phyloP scores from a whole-genome alignment of 2,797 vertebrate species.

The Manis crassicaudata region DNA sequence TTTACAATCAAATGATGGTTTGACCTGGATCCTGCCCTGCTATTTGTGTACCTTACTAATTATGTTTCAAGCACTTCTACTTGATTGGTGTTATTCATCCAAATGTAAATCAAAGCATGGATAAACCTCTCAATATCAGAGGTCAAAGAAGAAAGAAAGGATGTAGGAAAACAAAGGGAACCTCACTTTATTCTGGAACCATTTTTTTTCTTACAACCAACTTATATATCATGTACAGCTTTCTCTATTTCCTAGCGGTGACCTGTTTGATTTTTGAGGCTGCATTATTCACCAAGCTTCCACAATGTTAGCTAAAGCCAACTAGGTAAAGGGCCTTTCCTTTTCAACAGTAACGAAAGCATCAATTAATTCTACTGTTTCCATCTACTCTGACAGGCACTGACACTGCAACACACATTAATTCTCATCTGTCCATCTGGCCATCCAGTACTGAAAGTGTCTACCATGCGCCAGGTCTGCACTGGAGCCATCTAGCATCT shows the following conservation, averaged over 20 bases:
- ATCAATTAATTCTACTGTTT: not conserved
- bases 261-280: not conserved
- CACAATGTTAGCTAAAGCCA: not conserved
- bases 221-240: not conserved
- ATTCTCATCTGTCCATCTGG: not conserved
- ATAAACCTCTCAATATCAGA: not conserved
- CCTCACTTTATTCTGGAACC: not conserved
- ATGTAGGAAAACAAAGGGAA: not conserved
- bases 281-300: not conserved
- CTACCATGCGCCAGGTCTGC: not conserved
- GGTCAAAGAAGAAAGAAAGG: not conserved
- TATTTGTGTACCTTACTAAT: not conserved
- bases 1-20: constrained; percentile 19
- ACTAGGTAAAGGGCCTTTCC: constrained; percentile 2
- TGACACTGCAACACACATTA: not conserved
- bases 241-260: constrained; percentile 21
- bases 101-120: not conserved
- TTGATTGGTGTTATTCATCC: not conserved
- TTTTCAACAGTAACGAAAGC: constrained; percentile 3
- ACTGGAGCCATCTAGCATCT: not conserved
- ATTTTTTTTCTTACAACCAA: not conserved
- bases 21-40: not conserved
- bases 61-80: not conserved
- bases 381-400: not conserved
- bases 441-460: not conserved